Percentiles rank a stretch among this genome's conserved stretches.
Conservation (phyloP, 1,140 invertebrate species). For the Aphaenogaster ashmeadi region DNA sequence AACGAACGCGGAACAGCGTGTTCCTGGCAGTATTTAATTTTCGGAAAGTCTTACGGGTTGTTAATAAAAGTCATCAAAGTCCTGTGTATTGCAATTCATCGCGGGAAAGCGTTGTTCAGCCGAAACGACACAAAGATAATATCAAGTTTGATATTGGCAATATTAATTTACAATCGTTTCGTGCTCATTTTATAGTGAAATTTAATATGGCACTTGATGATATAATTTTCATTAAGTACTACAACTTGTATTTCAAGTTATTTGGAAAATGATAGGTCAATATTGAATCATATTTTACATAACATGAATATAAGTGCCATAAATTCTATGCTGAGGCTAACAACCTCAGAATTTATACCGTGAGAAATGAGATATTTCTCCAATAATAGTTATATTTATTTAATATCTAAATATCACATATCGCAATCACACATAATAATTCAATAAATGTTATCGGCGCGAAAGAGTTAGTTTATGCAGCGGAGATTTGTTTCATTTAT, state of each 20-base stretch:
- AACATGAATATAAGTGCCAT: not conserved
- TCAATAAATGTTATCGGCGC: not conserved
- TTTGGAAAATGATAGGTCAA: not conserved
- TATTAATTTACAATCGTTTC: conserved; percentile 4
- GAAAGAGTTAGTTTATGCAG: not conserved
- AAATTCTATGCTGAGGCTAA: not conserved
- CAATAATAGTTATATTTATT: not conserved
- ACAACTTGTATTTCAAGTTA: not conserved
- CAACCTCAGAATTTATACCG: not conserved
- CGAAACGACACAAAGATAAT: not conserved
- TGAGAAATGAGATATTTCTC: conserved; percentile 14
- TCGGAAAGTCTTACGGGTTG: not conserved
- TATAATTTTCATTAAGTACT: conserved; percentile 19
- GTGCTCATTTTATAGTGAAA: not conserved
- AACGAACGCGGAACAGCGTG: not conserved
- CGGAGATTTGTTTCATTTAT: conserved; percentile 21
- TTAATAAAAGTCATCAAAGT: not conserved
- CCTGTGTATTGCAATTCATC: not conserved
- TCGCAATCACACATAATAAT: conserved; percentile 5
- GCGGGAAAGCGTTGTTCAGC: not conserved
- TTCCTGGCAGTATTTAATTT: not conserved
- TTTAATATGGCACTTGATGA: not conserved
- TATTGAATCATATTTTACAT: not conserved
- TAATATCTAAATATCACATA: not conserved
- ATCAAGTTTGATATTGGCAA: not conserved